Evolutionary conservation across 2,797 vertebrate species (phyloP).

Genomic region (Sebastes hubbsi): DNA sequence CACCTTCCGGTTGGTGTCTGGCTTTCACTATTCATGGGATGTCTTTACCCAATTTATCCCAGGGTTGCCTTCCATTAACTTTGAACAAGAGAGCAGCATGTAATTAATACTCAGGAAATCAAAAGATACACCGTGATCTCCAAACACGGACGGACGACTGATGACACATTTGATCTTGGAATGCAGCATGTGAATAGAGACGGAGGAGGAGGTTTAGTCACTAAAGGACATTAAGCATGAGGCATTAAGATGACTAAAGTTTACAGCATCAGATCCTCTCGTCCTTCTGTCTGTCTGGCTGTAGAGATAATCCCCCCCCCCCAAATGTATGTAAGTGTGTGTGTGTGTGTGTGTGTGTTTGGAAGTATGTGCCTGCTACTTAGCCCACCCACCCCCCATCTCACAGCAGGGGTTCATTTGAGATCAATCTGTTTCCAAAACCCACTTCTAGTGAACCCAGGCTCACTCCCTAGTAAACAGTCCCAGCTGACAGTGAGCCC

Average conservation of each 20-base stretch:
- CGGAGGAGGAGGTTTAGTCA: background rate
- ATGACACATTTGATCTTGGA: background rate
- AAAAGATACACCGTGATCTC: background rate
- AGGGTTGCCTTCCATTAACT: background rate
- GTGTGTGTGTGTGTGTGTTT: background rate
- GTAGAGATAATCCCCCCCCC: conserved; percentile 14
- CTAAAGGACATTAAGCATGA: background rate
- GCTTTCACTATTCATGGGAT: background rate
- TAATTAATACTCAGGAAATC: background rate
- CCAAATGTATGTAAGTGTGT: background rate
- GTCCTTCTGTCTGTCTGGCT: conserved; percentile 41
- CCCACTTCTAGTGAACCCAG: background rate
- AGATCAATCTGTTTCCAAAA: conserved; percentile 10
- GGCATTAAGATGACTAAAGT: conserved; percentile 3
- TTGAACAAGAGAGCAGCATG: background rate
- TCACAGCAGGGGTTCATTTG: conserved; percentile 1
- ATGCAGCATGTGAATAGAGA: background rate
- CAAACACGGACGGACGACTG: background rate
- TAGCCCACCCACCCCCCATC: background rate
- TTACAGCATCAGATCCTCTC: conserved; percentile 22
- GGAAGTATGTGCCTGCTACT: background rate
- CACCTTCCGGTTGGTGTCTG: background rate
- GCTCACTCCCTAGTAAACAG: background rate
- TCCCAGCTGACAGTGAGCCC: background rate
- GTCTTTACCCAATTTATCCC: background rate